Evolutionary conservation across 2,113 vertebrate species (phyloP).

Genomic region (Nansenia antarctica): DNA sequence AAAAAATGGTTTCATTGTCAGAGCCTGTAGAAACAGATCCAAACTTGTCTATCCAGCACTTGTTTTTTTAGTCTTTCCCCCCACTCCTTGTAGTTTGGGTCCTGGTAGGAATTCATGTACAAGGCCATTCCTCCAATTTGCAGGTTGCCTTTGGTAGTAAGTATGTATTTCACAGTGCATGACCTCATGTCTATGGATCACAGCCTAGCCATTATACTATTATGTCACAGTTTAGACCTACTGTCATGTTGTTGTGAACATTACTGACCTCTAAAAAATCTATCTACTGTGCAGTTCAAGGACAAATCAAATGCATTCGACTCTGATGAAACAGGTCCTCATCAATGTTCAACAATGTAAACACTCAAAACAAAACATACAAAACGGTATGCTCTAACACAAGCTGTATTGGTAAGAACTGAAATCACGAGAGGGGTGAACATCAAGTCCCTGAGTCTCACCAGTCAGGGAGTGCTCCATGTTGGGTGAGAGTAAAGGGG

Average conservation of each 20-base stretch:
- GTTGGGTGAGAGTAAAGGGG: slow-evolving; percentile 68
- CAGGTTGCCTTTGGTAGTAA: slow-evolving; percentile 17
- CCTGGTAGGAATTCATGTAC: slow-evolving; percentile 35
- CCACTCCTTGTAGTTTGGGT: slow-evolving; percentile 7
- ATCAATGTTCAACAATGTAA: neutral
- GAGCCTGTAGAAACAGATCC: slow-evolving; percentile 67
- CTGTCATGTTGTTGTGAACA: neutral
- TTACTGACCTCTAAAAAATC: too few relatives aligned
- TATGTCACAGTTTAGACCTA: too few relatives aligned
- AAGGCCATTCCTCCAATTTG: neutral
- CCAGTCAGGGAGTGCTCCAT: slow-evolving; percentile 79
- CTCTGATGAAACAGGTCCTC: too few relatives aligned
- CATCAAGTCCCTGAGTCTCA: slow-evolving; percentile 44
- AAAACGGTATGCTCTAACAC: neutral
- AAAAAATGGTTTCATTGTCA: slow-evolving; percentile 51
- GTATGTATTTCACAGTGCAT: neutral
- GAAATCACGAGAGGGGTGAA: too few relatives aligned
- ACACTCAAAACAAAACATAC: neutral
- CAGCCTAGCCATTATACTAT: too few relatives aligned
- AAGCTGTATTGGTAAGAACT: too few relatives aligned
- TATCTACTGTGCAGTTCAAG: too few relatives aligned
- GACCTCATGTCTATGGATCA: neutral
- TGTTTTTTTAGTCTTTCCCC: slow-evolving; percentile 23
- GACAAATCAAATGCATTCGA: too few relatives aligned
- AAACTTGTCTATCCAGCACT: slow-evolving; percentile 57